Evolutionary conservation across 2,113 vertebrate species (phyloP), one percentile per base, ranked within the genome.

Genomic region (Xiphophorus couchianus): DNA sequence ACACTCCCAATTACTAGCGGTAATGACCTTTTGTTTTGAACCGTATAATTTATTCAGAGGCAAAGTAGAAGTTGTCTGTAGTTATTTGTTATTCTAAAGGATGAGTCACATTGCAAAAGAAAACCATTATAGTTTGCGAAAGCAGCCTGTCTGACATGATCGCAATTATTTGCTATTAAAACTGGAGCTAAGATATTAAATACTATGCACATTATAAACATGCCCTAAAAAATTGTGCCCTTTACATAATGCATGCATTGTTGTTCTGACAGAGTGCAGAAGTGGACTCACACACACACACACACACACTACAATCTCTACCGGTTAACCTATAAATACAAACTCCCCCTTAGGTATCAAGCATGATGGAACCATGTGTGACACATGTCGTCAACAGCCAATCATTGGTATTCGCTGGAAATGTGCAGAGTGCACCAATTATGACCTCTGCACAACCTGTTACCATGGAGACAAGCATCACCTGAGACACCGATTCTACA

Each of bases 341-440:
- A 11, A 25, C 31, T 62, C 4, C 58, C 74, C 0, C 1, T 10
- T 82, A 99, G 98, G 98, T 83, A 98, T 99, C 90, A 99, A 99
- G 84, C 98, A 99, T 22, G 98, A 99, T 81, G 98, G 98, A 80
- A 99, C 98, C 80, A 99, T 99, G 98, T 99, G 98, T 86, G 98
- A 99, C 90, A 99, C 98, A 33, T 99, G 98, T 90, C 96, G 98
- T 31, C 98, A 99, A 86, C 98, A 99, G 74, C 98, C 98, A 22
- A 99, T 99, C 93, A 99, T 99, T 81, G 98, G 98, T 66, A 99
- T 99, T 90, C 96, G 98, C 77, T 99, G 98, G 98, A 99, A 99
- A 85, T 99, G 98, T 92, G 98, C 98, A 0, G 98, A 99, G 79
- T 99, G 98, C 92, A 98, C 98, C 10, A 99, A 99, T 94, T 99